Base-by-base conservation (phyloP, 2,888 invertebrate genomes). In the Clivina fossor region DNA sequence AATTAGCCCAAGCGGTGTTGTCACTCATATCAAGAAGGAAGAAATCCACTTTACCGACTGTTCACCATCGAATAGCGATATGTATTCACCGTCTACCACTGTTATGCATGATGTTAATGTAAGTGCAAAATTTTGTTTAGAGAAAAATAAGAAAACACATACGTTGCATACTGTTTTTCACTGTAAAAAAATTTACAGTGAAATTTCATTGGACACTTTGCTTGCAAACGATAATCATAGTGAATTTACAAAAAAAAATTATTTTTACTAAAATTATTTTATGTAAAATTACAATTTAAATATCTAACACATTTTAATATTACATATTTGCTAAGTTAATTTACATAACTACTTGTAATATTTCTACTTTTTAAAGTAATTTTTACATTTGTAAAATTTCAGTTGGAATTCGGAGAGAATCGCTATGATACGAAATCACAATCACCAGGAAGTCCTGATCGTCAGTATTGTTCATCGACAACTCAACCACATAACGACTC, bases 401-500 rank as follows among this genome's bases (percentile, higher is more conserved):
- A 78, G 79, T 65, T 79, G 70, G 80, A 80, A 24, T 70, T 78
- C 28, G 68, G 68, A 13, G 56, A 56, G 58, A 78, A 78, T 64
- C 76, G 76, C 4, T 83, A 79, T 72, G 85, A 82, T 58, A 74
- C 76, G 47, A 80, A 80, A 63, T 77, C 75, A 64, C 76, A 80
- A 58, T 87, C 88, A 20, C 87, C 88, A 22, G 83, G 82, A 4
- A 88, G 88, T 63, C 92, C 92, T 0, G 92, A 93, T 65, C 84
- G 89, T 70, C 92, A 93, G 73, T 90, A 89, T 73, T 93, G 93
- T 72, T 92, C 93, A 48, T 93, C 91, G 20, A 93, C 93, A 2
- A 91, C 93, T 37, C 84, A 85, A 64, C 79, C 85, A 38, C 78
- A 83, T 59, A 84, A 82, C 60, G 83, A 78, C 68, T 72, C 76